Conservation (phyloP, 53 echinoderm and acorn worm species). For the Astropecten irregularis region DNA sequence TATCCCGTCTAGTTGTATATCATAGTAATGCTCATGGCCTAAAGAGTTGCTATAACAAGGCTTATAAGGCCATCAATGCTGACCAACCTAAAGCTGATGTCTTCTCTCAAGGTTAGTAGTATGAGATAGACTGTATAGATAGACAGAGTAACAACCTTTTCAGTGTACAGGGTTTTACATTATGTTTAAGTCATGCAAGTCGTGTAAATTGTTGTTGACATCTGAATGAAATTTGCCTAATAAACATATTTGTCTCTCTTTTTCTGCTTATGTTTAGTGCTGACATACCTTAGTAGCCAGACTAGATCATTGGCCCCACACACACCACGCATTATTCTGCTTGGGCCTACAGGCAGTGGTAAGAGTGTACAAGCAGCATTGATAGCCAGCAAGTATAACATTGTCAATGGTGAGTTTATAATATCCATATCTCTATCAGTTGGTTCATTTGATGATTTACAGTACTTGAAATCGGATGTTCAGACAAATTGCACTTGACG, state of each 20-base stretch:
- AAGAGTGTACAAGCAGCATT: slow-evolving; percentile 95
- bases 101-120: slow-evolving; percentile 86
- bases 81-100: slow-evolving; percentile 97
- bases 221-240: too few species aligned
- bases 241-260: too few species aligned
- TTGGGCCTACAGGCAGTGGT: slow-evolving; percentile 96
- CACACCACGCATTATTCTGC: slow-evolving; percentile 85
- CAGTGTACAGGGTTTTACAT: too few species aligned
- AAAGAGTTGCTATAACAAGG: slow-evolving; percentile 64
- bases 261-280: too few species aligned
- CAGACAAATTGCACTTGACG: too few species aligned
- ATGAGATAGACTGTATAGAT: too few species aligned
- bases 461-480: too few species aligned
- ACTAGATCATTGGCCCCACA: slow-evolving; percentile 87
- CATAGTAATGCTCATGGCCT: slow-evolving; percentile 82
- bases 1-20: slow-evolving; percentile 73
- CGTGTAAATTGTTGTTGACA: too few species aligned
- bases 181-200: too few species aligned
- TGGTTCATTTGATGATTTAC: neutral
- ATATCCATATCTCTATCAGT: neutral
- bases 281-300: slow-evolving; percentile 83
- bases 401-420: slow-evolving; percentile 83
- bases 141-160: too few species aligned
- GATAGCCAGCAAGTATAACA: slow-evolving; percentile 88
- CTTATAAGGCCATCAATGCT: slow-evolving; percentile 83